A percentile compares a stretch with the other conserved stretches of the same genome.
Evolutionary conservation across 2,113 vertebrate species (phyloP).

Genomic region (Rhea americana): DNA sequence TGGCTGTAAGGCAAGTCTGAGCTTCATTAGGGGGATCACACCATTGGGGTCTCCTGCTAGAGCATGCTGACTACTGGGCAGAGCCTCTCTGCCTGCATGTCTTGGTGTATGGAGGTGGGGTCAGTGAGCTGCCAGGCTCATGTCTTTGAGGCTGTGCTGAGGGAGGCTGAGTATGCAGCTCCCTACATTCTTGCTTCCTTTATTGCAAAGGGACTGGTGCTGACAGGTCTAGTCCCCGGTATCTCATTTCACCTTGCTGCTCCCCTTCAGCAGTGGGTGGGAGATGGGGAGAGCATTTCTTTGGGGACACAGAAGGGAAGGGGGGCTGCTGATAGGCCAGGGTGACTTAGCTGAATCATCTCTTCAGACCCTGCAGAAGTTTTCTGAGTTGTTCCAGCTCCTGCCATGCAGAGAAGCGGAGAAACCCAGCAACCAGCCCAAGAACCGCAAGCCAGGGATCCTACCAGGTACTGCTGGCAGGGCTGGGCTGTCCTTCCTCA

Average conservation of each 20-base stretch:
- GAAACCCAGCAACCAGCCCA: conserved; percentile 58
- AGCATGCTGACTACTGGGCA: not conserved
- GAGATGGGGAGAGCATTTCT: not conserved
- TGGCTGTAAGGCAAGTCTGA: not conserved
- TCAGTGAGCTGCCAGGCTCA: not conserved
- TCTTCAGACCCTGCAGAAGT: conserved; percentile 61
- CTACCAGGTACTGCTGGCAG: conserved; percentile 45
- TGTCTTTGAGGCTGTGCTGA: not conserved
- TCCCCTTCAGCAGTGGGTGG: not conserved
- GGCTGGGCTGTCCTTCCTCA: not conserved
- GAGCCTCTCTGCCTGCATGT: not conserved
- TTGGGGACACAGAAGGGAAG: not conserved
- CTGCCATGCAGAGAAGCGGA: conserved; percentile 50
- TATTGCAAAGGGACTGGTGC: not conserved
- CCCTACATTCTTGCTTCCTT: not conserved
- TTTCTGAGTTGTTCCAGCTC: conserved; percentile 59
- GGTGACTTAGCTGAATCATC: not conserved
- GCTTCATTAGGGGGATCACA: not conserved
- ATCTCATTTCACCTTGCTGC: rapidly evolving
- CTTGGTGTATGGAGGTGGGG: not conserved
- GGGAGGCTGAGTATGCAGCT: not conserved
- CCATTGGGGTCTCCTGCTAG: not conserved
- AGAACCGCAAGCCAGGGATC: conserved; percentile 63
- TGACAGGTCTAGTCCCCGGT: not conserved
- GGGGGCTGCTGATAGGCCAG: not conserved